Evolutionary conservation across 2,797 vertebrate genomes (phyloP), one percentile per base, ranked within the genome.

Genomic region (Sparus aurata): DNA sequence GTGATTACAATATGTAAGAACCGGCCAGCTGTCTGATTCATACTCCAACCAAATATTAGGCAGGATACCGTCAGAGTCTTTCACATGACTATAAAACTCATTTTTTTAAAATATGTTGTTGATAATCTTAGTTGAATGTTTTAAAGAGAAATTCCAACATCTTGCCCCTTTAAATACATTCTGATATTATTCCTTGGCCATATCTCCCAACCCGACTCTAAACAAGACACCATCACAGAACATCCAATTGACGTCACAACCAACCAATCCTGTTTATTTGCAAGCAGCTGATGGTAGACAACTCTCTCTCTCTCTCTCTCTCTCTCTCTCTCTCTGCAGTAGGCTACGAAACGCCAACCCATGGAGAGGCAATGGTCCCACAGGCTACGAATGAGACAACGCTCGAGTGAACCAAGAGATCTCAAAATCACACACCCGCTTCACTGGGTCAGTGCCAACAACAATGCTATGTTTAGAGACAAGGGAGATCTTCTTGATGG

Each of bases 381-480:
- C 62, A 67, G 47, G n/a, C 34, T 54, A 69, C 9, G 5, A 67
- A 43, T 57, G 69, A 82, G 50, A 73, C 63, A 50, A 62, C 72
- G 17, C 52, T 38, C 3, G n/a, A 41, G 27, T 47, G 62, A 84
- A 72, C 62, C 34, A 43, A 46, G n/a, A 43, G 25, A 64, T 68
- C 63, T 72, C 54, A 27, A 45, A 34, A 66, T 46, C 70, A n/a
- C 41, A 73, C 41, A 63, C 20, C 60, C 38, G 45, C 46, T 63
- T 47, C 58, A 23, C 67, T 62, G 34, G 61, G 55, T 61, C 49
- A 38, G 43, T 54, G 71, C 55, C 69, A 68, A 25, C 27, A 61
- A 22, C 22, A 55, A 4, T 27, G 23, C 50, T 75, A 65, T 62
- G 55, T 77, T 74, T 70, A 68, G 73, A 84, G 57, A 72, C 38